These are phyloP conservation scores for Chromobotia macracanthus DNA, from an alignment of 2,797 vertebrate species.

Conservation along the genomic window DNA sequence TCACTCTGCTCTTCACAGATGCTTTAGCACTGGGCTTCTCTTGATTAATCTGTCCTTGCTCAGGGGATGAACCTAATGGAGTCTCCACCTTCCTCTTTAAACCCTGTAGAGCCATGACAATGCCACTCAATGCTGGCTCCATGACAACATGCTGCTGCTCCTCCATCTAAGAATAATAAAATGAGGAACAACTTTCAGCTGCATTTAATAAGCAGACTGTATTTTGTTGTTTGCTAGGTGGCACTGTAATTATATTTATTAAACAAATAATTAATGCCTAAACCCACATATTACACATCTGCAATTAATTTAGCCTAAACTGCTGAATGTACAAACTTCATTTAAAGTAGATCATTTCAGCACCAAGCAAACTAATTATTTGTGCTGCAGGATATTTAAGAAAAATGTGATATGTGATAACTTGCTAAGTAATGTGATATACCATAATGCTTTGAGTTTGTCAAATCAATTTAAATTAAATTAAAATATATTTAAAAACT, in stretches of 20 bases:
- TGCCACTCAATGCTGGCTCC: constrained; percentile 77
- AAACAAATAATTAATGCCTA: too few species aligned
- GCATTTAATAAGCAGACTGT: background rate
- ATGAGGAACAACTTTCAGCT: background rate
- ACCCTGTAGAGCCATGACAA: constrained; percentile 79
- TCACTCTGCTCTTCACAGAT: constrained; percentile 88
- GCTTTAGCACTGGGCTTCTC: constrained; percentile 82
- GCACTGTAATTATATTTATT: background rate
- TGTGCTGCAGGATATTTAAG: too few species aligned
- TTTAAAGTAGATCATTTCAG: background rate
- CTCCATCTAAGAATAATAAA: constrained; percentile 73
- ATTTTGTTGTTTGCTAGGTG: too few species aligned
- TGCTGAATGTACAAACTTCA: background rate
- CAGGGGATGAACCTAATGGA: constrained; percentile 86
- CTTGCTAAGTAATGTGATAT: too few species aligned
- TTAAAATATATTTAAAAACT: too few species aligned
- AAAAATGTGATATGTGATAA: too few species aligned
- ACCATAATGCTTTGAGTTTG: too few species aligned
- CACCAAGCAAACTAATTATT: too few species aligned
- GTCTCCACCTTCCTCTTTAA: constrained; percentile 93
- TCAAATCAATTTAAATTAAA: too few species aligned
- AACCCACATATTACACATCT: background rate
- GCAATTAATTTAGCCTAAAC: background rate
- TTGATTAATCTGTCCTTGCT: constrained; percentile 90
- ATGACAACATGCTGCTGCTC: constrained; percentile 81